These are phyloP conservation scores for Muscina levida DNA, from an alignment of 2,888 invertebrate genomes.

Conservation along the genomic window DNA sequence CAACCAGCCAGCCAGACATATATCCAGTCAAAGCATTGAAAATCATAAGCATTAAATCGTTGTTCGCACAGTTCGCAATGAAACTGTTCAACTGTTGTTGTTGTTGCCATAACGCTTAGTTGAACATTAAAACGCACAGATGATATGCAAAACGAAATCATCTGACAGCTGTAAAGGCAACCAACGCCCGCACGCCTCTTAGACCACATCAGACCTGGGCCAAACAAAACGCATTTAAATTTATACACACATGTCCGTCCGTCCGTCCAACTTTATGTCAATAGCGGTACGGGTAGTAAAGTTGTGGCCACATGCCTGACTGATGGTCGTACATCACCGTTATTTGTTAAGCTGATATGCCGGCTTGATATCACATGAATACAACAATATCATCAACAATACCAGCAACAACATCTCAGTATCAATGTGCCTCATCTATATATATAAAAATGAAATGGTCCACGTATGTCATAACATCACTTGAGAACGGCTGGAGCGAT, in stretches of 20 bases:
- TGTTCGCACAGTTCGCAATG: no score
- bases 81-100: no score
- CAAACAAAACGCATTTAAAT: no score
- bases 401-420: no score
- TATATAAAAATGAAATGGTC: no score
- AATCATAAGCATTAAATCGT: slow-evolving; percentile 7
- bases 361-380: neutral
- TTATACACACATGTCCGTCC: neutral
- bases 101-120: no score
- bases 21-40: neutral
- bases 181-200: no score
- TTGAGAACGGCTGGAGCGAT: no score
- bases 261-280: neutral
- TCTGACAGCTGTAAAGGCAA: neutral
- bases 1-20: neutral
- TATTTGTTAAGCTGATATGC: slow-evolving; percentile 40
- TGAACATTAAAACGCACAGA: no score
- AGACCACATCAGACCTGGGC: no score
- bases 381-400: neutral
- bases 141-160: neutral
- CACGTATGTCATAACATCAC: no score
- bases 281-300: slow-evolving; percentile 5
- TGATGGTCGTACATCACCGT: slow-evolving; percentile 67
- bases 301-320: slow-evolving; percentile 57
- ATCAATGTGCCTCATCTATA: no score